phyloP scores from a whole-genome alignment of 2,888 invertebrate species.

The Clusia tigrina region DNA sequence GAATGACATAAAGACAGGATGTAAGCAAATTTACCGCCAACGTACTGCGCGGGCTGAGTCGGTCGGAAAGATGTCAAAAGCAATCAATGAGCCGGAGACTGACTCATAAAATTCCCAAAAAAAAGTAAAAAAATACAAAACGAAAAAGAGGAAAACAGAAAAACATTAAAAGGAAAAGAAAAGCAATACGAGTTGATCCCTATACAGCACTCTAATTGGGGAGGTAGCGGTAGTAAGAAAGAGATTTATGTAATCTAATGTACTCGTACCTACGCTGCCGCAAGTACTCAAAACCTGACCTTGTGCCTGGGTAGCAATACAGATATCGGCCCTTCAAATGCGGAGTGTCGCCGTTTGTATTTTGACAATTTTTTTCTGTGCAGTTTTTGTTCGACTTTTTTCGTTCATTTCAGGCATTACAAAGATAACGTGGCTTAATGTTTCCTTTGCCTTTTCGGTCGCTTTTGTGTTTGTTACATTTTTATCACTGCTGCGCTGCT shows the following conservation, averaged over 20 bases:
- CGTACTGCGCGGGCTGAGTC: background rate
- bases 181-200: background rate
- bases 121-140: too few species aligned
- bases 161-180: background rate
- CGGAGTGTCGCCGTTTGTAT: too few species aligned
- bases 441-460: too few species aligned
- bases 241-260: too few species aligned
- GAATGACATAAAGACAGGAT: conserved; percentile 36
- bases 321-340: too few species aligned
- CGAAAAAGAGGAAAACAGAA: background rate
- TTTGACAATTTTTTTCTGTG: too few species aligned
- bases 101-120: background rate
- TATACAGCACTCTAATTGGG: background rate
- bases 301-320: too few species aligned
- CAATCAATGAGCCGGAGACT: background rate
- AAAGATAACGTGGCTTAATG: too few species aligned
- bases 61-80: background rate
- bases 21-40: conserved; percentile 30
- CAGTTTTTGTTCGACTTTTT: too few species aligned
- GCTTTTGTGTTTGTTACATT: background rate
- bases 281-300: background rate
- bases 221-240: background rate
- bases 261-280: too few species aligned
- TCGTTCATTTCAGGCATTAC: too few species aligned
- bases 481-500: conserved; percentile 6